A percentile compares a stretch with the other conserved stretches of the same genome.
Conservation (phyloP, 2,888 invertebrate genomes). For the Subacronicta megacephala region DNA sequence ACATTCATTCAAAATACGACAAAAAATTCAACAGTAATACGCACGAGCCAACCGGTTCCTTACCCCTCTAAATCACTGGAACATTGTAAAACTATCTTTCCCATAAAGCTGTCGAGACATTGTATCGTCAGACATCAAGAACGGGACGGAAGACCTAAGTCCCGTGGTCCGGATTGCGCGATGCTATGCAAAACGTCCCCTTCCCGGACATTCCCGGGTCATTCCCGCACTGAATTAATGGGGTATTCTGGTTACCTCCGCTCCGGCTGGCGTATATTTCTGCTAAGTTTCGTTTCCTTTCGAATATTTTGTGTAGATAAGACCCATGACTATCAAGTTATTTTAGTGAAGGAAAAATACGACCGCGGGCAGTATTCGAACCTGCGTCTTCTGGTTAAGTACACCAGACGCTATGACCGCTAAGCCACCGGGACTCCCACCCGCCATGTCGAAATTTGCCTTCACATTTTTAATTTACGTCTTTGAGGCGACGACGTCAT, state of each 20-base stretch:
- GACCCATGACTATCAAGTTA: too few species aligned
- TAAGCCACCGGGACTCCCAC: too few species aligned
- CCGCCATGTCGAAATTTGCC: too few species aligned
- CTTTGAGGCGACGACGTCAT: too few species aligned
- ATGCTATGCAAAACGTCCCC: slow-evolving; percentile 55
- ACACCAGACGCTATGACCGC: too few species aligned
- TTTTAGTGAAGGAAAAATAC: too few species aligned
- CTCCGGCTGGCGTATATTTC: slow-evolving; percentile 30
- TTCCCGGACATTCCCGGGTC: slow-evolving; percentile 57
- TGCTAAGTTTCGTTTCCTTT: slow-evolving; percentile 44
- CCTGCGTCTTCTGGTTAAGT: too few species aligned
- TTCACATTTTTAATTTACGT: too few species aligned
- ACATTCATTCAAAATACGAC: slow-evolving; percentile 17
- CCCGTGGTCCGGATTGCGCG: slow-evolving; percentile 39
- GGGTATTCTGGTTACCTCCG: slow-evolving; percentile 54
- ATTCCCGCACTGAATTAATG: slow-evolving; percentile 56
- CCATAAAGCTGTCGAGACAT: slow-evolving; percentile 47
- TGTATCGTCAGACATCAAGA: slow-evolving; percentile 52
- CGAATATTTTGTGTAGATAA: slow-evolving; percentile 17
- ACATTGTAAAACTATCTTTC: slow-evolving; percentile 45
- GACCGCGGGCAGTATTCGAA: too few species aligned
- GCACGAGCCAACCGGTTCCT: slow-evolving; percentile 11
- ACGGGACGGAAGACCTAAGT: slow-evolving; percentile 50
- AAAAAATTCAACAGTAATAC: not conserved
- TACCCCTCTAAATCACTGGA: slow-evolving; percentile 27